Evolutionary conservation across 1,140 invertebrate genomes (phyloP), one percentile per base, ranked within the genome.

Genomic region (Drosophila trapezifrons): DNA sequence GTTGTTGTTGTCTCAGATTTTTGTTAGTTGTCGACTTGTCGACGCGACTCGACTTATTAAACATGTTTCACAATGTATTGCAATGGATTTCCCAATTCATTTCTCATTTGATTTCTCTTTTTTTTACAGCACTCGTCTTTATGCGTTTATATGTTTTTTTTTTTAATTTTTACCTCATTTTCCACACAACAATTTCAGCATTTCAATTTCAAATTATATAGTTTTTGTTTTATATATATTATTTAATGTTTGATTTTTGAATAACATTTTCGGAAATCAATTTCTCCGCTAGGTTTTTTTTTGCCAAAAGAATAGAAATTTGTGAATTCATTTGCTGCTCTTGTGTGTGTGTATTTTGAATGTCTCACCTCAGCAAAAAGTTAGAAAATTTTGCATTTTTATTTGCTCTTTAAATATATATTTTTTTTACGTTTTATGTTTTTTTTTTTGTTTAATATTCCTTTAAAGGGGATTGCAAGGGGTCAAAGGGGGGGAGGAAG

Each of bases 1-100:
- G 46, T 49, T 49, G 47, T 18, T 71, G 58, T 77, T 69, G 63
- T 69, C 66, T 59, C 65, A 47, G 63, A 17, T 82, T 54, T 70
- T 80, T 38, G 86, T 79, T 80, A 84, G 80, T 87, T 83, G 55
- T 90, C 75, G 75, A 75, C 77, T 83, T 38, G 54, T 32, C 29
- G 29, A 62, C 35, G 62, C 71, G 67, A 80, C 76, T 84, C 69
- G 83, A 86, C 82, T 87, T 87, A 86, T 79, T 83, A 83, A 90
- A 90, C 91, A 92, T 92, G 91, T 91, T 92, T 92, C 91, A 90
- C 91, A 92, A 92, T 92, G 91, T 78, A 87, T 85, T 90, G 89
- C 76, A 90, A 87, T 81, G 78, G 51, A 85, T 76, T 80, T 89
- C 67, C 78, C 60, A 69, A 74, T 73, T 78, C 27, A 69, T 62